A percentile compares a stretch with the other conserved stretches of the same genome.
These are phyloP conservation scores for Campaea margaritaria DNA, from an alignment of 2,888 invertebrate genomes.

Conservation along the genomic window DNA sequence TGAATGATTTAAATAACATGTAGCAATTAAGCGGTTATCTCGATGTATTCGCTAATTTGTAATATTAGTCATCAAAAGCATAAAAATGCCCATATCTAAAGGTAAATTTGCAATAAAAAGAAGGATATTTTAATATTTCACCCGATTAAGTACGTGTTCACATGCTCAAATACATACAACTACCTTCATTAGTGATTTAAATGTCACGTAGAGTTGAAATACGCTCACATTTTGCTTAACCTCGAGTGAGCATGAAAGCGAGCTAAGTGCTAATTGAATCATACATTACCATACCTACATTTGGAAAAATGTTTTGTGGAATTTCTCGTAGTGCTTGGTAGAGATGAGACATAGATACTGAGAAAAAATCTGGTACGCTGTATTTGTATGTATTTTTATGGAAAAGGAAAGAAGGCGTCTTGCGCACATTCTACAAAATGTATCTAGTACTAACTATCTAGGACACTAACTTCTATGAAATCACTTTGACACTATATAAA, in stretches of 20 bases:
- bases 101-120: background rate
- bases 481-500: too few species aligned
- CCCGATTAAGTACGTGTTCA: constrained; percentile 13
- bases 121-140: background rate
- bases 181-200: constrained; percentile 31
- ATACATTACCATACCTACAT: constrained; percentile 38
- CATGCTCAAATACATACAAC: constrained; percentile 21
- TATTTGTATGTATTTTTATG: too few species aligned
- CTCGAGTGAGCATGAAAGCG: constrained; percentile 29
- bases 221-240: constrained; percentile 31
- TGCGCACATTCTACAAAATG: too few species aligned
- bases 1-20: too few species aligned
- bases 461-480: too few species aligned
- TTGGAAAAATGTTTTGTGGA: constrained; percentile 24
- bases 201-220: constrained; percentile 26
- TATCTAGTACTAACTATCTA: too few species aligned
- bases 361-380: too few species aligned
- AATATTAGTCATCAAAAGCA: too few species aligned
- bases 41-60: too few species aligned
- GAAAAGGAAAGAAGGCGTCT: too few species aligned
- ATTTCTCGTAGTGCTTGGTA: constrained; percentile 9
- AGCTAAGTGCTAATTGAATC: constrained; percentile 47
- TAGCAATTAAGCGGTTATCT: too few species aligned
- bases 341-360: background rate
- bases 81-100: too few species aligned